These are phyloP conservation scores for Hydrophis major DNA, from an alignment of 2,797 vertebrate species.

Conservation along the genomic window DNA sequence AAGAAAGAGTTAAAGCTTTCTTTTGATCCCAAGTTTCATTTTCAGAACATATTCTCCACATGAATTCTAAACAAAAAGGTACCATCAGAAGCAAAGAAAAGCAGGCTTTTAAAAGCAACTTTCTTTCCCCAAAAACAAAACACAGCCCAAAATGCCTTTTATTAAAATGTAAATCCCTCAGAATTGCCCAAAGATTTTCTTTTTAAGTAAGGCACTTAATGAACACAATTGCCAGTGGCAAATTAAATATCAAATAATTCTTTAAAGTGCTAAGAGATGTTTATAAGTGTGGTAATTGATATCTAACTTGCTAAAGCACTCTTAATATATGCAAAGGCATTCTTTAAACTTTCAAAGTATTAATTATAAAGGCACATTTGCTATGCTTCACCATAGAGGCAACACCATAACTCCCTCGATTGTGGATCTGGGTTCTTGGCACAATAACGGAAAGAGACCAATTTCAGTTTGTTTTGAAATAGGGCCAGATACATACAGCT, in stretches of 20 bases:
- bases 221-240: not conserved
- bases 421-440: accelerated
- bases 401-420: not conserved
- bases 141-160: slow-evolving; percentile 13
- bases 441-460: not conserved
- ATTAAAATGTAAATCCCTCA: slow-evolving; percentile 1
- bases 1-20: not conserved
- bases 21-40: not conserved
- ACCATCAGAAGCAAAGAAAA: not conserved
- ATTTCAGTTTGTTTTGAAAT: not conserved
- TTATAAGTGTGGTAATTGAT: slow-evolving; percentile 12
- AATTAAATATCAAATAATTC: slow-evolving; percentile 21
- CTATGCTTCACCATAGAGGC: not conserved
- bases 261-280: not conserved
- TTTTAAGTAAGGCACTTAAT: not conserved
- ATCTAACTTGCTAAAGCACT: not conserved
- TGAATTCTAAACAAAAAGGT: not conserved
- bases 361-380: slow-evolving; percentile 1
- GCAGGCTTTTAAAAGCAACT: accelerated
- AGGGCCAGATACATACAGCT: not conserved
- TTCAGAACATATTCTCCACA: not conserved
- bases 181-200: slow-evolving; percentile 20
- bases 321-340: not conserved
- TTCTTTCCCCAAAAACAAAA: not conserved
- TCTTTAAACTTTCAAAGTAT: not conserved